Base-by-base conservation (phyloP, 1,140 invertebrate genomes). In the Trichonephila clavipes region DNA sequence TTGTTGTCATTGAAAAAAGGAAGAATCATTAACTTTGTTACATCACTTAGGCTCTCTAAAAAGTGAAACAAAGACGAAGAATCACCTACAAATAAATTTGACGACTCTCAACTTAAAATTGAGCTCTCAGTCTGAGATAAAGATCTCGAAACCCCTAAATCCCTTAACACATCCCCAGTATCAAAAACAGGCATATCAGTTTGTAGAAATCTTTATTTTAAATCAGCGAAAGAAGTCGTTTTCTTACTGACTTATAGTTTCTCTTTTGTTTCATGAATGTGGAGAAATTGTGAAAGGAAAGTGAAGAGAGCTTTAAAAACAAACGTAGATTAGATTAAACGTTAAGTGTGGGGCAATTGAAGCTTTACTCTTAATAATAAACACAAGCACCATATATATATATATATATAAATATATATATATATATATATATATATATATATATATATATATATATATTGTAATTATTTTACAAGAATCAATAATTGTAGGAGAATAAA, bases 61-160 rank as follows among this genome's bases (percentile, higher is more conserved):
- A 77, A 77, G 16, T 14, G 72, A 69, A 69, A 69, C 66, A 69
- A 69, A 69, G n/a, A 69, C 66, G 12, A 77, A 28, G 34, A 77
- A 77, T 77, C 24, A 40, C 28, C 72, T 28, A 77, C 72, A 77
- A 77, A 77, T 77, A 77, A 77, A 77, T 77, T 69, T 69, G 66
- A 69, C 66, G 66, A 69, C 66, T 69, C 72, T 77, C 72, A 77
- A 77, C 72, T 77, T 77, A 34, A 77, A 77, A 77, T 77, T 77
- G 28, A 40, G 28, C 72, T 77, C 72, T 77, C 28, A 18, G 16
- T 18, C 24, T 40, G 28, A 28, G 72, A 77, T 77, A 77, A 77
- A 77, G 28, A 77, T 77, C 72, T 77, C 34, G 72, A 77, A 77
- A 34, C 72, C 72, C 72, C 28, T 77, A 77, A 77, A 77, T 77